Evolutionary conservation across 2,888 invertebrate genomes (phyloP).

Genomic region (Agriopis leucophaearia): DNA sequence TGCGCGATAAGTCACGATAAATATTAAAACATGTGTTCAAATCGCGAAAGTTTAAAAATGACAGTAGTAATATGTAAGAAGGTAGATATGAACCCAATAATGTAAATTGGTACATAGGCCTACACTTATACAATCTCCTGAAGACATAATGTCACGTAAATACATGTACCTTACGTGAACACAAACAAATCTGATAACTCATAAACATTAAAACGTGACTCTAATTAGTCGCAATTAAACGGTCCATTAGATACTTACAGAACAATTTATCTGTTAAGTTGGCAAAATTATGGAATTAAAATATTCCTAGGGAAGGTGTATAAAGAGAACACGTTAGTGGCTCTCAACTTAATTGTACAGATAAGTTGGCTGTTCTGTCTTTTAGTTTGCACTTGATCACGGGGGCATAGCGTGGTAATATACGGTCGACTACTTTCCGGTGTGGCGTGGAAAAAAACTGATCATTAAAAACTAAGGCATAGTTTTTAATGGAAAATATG

Average conservation of each 20-base stretch:
- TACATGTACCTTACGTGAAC: background rate
- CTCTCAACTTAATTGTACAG: too few relatives aligned
- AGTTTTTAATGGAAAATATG: background rate
- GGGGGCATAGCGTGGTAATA: conserved; percentile 28
- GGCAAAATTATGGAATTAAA: background rate
- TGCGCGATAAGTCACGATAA: too few relatives aligned
- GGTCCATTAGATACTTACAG: background rate
- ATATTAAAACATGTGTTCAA: too few relatives aligned
- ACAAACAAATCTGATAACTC: conserved; percentile 13
- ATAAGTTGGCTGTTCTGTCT: background rate
- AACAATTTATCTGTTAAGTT: background rate
- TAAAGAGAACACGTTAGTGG: too few relatives aligned
- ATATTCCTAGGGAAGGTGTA: background rate
- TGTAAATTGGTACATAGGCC: too few relatives aligned
- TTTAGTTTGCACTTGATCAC: conserved; percentile 29
- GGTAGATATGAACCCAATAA: too few relatives aligned
- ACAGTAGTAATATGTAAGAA: too few relatives aligned
- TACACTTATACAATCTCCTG: too few relatives aligned
- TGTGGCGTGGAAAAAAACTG: conserved; percentile 35
- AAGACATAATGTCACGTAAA: background rate
- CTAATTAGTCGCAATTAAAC: conserved; percentile 26
- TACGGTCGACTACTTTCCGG: conserved; percentile 25
- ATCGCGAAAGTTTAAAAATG: too few relatives aligned
- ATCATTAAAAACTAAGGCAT: too few relatives aligned
- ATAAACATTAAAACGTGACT: background rate